Conservation (phyloP, 64 coral and sea anemone species). For the Hydrozoanthus tunicans region DNA sequence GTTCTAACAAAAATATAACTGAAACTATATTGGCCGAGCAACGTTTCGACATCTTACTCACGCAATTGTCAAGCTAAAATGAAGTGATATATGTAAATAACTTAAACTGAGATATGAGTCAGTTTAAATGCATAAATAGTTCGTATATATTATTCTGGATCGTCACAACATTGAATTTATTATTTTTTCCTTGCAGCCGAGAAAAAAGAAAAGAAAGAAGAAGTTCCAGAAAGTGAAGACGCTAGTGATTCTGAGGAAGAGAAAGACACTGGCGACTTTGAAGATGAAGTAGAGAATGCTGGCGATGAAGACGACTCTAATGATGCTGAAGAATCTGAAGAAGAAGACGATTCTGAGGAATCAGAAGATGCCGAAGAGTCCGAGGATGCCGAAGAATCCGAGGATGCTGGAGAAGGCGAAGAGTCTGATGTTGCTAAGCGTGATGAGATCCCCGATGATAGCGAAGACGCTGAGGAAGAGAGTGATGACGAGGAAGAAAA, state of each 20-base stretch:
- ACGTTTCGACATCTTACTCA: no score
- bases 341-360: slow-evolving; percentile 18
- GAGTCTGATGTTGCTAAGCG: slow-evolving; percentile 47
- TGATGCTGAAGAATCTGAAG: slow-evolving; percentile 21
- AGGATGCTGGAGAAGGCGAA: slow-evolving; percentile 22
- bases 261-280: slow-evolving; percentile 47
- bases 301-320: slow-evolving; percentile 27
- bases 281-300: slow-evolving; percentile 44
- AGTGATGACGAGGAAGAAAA: not conserved
- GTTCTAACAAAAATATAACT: no score
- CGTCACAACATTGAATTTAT: no score
- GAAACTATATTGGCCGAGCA: no score
- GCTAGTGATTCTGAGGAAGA: not conserved
- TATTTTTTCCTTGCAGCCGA: not conserved
- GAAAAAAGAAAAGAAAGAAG: slow-evolving; percentile 34
- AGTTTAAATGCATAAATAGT: no score
- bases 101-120: no score
- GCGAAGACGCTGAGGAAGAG: slow-evolving; percentile 21
- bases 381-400: slow-evolving; percentile 32
- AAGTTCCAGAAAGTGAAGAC: slow-evolving; percentile 12
- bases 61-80: no score
- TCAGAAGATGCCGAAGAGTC: slow-evolving; percentile 16
- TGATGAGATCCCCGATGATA: slow-evolving; percentile 46
- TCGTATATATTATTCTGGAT: no score
- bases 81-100: no score